A percentile compares a stretch with the other conserved stretches of the same genome.
Evolutionary conservation across 2,113 vertebrate species (phyloP).

Genomic region (Entelurus aequoreus): DNA sequence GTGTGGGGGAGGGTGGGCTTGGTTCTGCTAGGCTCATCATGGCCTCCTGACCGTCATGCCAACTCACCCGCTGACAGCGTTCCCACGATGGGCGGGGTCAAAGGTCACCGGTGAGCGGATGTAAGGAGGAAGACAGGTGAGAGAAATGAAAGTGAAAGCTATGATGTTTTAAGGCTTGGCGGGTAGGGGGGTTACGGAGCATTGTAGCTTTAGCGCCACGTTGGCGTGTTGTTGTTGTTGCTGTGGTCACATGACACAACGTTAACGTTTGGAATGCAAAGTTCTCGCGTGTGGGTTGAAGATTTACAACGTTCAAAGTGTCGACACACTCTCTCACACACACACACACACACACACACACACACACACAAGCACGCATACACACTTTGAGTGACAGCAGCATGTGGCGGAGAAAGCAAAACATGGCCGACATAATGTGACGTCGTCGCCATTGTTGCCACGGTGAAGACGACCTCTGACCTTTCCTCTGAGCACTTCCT

Average conservation of each 20-base stretch:
- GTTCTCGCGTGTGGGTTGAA: too few species aligned
- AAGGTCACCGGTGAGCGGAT: slow-evolving; percentile 54
- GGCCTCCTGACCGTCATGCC: slow-evolving; percentile 63
- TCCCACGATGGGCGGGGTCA: slow-evolving; percentile 71
- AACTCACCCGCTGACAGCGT: slow-evolving; percentile 52
- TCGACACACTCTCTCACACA: not conserved
- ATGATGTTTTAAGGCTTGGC: not conserved
- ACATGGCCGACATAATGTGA: too few species aligned
- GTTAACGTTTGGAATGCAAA: too few species aligned
- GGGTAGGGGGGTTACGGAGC: slow-evolving; percentile 12
- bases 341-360: not conserved
- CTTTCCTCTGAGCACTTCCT: slow-evolving; percentile 57
- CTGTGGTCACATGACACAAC: too few species aligned
- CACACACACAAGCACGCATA: not conserved
- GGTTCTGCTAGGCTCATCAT: slow-evolving; percentile 73
- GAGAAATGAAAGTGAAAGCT: not conserved
- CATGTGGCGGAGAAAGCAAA: slow-evolving; percentile 15
- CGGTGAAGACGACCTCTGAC: too few species aligned
- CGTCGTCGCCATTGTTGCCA: too few species aligned
- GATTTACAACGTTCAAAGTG: too few species aligned
- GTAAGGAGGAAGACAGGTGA: slow-evolving; percentile 12
- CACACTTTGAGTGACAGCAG: slow-evolving; percentile 23
- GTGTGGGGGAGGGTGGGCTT: not conserved
- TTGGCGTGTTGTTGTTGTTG: too few species aligned
- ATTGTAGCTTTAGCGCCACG: too few species aligned